Base-by-base conservation (phyloP, 2,888 invertebrate species). In the Cheilosia pagana region DNA sequence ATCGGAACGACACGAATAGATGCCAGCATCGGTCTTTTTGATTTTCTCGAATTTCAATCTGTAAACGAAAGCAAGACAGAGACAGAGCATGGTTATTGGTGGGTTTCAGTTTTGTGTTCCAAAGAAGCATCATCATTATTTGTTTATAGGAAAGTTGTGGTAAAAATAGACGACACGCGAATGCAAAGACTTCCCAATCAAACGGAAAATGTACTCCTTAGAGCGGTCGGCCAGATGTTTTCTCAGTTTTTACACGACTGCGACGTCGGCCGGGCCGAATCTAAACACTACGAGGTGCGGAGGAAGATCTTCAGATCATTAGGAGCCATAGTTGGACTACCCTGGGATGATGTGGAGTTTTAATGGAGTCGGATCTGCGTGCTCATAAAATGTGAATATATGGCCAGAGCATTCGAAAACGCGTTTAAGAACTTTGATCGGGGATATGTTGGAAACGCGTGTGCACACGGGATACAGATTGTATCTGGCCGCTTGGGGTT, bases 1-100 rank as follows among this genome's bases (percentile, higher is more conserved):
- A 19, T 78, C 81, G 14, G 87, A 88, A 19, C 81, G 86, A 70
- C 91, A 92, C 25, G 89, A 88, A 78, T 92, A 92, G 12, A 83
- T 74, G 14, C 91, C 92, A 16, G 89, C 88, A 71, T 90, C 89
- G 68, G 76, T 72, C 71, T 87, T 88, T 62, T 87, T 83, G 62
- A 88, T 87, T 86, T 87, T 87, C 41, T 87, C 87, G 71, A 88
- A 87, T 83, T 76, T 87, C 21, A 87, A 50, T 35, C 88, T 88
- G 3, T 41, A 53, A 79, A 82, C 62, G 39, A 76, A 63, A 74
- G 16, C 6, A 28, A 70, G 48, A 70, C 8, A 35, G 14, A 59
- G 41, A 68, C 31, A 21, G 39, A 71, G 39, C 12, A 62, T 25
- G 48, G 53, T 68, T 43, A 31, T 65, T 52, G 63, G 52, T 57